Conservation (phyloP, 2,888 invertebrate species). For the Plutella xylostella region DNA sequence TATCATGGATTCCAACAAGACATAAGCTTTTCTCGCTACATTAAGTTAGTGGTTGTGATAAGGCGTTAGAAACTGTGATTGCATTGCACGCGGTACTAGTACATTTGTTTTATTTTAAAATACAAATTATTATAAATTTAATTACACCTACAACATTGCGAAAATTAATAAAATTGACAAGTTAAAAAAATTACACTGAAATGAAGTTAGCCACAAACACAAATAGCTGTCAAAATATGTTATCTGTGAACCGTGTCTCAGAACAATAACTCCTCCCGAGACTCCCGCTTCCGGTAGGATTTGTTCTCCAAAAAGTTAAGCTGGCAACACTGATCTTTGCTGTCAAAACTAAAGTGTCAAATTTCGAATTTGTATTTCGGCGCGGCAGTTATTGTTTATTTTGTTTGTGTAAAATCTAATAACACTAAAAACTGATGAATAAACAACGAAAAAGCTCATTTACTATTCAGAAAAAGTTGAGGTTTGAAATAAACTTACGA, state of each 20-base stretch:
- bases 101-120: too few relatives aligned
- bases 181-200: too few relatives aligned
- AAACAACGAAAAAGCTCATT: too few relatives aligned
- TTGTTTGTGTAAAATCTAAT: too few relatives aligned
- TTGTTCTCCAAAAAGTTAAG: background rate
- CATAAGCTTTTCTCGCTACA: too few relatives aligned
- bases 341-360: background rate
- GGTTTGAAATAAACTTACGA: too few relatives aligned
- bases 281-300: too few relatives aligned
- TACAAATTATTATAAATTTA: conserved; percentile 22
- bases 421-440: too few relatives aligned
- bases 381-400: background rate
- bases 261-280: too few relatives aligned
- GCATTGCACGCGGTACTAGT: too few relatives aligned
- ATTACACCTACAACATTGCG: background rate
- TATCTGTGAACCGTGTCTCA: background rate
- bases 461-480: too few relatives aligned
- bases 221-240: background rate
- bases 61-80: background rate
- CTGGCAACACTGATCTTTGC: background rate
- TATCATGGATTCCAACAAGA: too few relatives aligned
- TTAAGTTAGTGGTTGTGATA: background rate
- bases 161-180: conserved; percentile 3
- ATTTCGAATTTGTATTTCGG: background rate
- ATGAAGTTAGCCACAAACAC: conserved; percentile 2